Percentiles rank a stretch among this genome's conserved stretches.
phyloP scores from a whole-genome alignment of 2,113 vertebrate genomes.

The Helogale parvula region DNA sequence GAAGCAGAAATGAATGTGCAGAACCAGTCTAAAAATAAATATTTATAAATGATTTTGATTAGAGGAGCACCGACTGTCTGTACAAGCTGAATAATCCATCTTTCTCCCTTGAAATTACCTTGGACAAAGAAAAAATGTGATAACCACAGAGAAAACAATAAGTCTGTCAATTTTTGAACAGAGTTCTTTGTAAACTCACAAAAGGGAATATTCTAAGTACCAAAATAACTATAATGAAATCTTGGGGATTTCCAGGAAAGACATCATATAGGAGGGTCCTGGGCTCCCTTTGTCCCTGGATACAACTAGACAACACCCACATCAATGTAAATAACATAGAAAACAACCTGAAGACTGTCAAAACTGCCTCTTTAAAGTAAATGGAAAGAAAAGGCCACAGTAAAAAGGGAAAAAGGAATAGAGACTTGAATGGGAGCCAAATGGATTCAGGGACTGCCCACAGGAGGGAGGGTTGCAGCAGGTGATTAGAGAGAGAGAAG shows the following conservation, averaged over 20 bases:
- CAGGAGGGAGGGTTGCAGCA: neutral
- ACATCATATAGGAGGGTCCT: neutral
- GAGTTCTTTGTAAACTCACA: neutral
- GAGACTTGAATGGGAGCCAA: neutral
- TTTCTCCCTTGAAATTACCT: neutral
- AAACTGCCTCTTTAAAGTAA: neutral
- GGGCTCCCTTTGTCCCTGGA: neutral
- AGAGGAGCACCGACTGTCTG: neutral
- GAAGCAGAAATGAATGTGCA: neutral
- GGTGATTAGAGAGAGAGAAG: neutral
- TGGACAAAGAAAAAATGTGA: neutral
- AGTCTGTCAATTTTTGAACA: neutral
- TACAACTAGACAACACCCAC: neutral
- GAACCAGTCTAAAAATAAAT: neutral
- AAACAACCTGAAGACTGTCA: neutral
- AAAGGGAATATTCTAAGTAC: neutral
- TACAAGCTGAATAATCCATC: neutral
- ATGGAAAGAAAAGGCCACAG: neutral
- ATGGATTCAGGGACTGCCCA: neutral
- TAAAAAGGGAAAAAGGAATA: neutral
- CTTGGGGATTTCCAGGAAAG: neutral
- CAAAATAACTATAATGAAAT: conserved; percentile 6
- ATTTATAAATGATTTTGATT: neutral
- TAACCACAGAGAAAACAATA: neutral
- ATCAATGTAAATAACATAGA: neutral